These are phyloP conservation scores for Latrodectus elegans DNA, from an alignment of 2,888 invertebrate genomes.

Conservation along the genomic window DNA sequence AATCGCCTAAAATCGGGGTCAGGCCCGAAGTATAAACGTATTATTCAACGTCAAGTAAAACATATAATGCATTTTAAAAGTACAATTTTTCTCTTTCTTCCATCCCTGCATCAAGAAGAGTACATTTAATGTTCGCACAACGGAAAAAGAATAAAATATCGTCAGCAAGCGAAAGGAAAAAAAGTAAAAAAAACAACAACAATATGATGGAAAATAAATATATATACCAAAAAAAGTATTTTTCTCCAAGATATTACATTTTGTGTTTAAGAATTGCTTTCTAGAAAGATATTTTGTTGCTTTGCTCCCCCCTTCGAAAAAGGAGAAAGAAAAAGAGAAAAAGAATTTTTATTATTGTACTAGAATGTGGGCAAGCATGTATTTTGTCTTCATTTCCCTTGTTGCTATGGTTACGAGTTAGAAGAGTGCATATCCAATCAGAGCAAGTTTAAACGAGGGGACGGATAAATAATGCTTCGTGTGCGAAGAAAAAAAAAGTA, in stretches of 20 bases:
- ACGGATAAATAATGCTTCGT: slow-evolving; percentile 31
- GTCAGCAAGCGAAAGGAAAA: slow-evolving; percentile 14
- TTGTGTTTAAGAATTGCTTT: slow-evolving; percentile 65
- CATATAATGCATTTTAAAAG: slow-evolving; percentile 56
- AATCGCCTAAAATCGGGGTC: slow-evolving; percentile 27
- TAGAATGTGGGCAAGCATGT: slow-evolving; percentile 53
- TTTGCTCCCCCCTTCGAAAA: slow-evolving; percentile 14
- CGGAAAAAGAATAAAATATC: slow-evolving; percentile 35
- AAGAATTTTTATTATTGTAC: slow-evolving; percentile 58
- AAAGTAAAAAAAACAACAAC: slow-evolving; percentile 17
- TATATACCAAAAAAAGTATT: slow-evolving; percentile 44
- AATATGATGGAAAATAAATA: slow-evolving; percentile 66
- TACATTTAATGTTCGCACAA: slow-evolving; percentile 56
- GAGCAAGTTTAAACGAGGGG: slow-evolving; percentile 38
- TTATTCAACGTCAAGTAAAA: slow-evolving; percentile 49
- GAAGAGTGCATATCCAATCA: slow-evolving; percentile 63
- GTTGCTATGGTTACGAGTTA: slow-evolving; percentile 56
- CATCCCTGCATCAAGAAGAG: slow-evolving; percentile 15
- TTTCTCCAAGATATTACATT: slow-evolving; percentile 59
- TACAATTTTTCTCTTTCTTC: slow-evolving; percentile 29
- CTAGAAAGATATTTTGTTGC: slow-evolving; percentile 59
- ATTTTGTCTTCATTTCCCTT: slow-evolving; percentile 69
- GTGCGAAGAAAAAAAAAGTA: not conserved
- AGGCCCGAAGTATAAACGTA: slow-evolving; percentile 14
- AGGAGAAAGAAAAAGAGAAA: slow-evolving; percentile 24